Evolutionary conservation across 1,140 invertebrate species (phyloP), one percentile per base, ranked within the genome.

Genomic region (Cyclargus thomasi): DNA sequence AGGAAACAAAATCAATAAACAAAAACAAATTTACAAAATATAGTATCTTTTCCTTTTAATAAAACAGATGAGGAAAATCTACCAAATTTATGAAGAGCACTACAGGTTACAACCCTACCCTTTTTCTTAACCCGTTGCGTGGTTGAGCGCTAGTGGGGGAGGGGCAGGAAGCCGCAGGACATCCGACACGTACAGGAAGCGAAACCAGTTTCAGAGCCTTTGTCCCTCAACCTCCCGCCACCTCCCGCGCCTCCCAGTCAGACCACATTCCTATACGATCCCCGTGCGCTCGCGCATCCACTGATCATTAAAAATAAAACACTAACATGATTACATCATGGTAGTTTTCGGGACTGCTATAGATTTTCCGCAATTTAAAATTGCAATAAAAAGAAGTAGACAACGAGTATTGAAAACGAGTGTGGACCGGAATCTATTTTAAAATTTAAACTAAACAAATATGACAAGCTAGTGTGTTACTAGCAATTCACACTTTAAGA

Each of bases 161-260:
- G 78, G 78, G 84, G 82, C 82, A 88, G 87, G 87, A 90, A 90
- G 87, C 87, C 87, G 85, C 87, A 88, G 87, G 87, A 90, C 87
- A 90, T 90, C 87, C 87, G 87, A 90, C 86, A 88, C 87, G 85
- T 86, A 90, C 87, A 90, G 87, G 87, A 90, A 90, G 85, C 85
- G 82, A 79, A 90, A 88, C 87, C 83, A 85, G 86, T 90, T 84
- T 76, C 80, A 79, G 77, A 80, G 83, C 75, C 81, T 88, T 90
- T 87, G 87, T 88, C 85, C 87, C 85, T 85, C 83, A 77, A 77
- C 76, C 83, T 79, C 82, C 75, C 78, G 70, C 73, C 78, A 68
- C 70, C 67, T 70, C 76, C 71, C 74, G 76, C 70, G 64, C 73
- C 78, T 63, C 70, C 64, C 74, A 66, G 73, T 76, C 78, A 74